Conservation (phyloP, 2,888 invertebrate species). For the Helobdella robusta region DNA sequence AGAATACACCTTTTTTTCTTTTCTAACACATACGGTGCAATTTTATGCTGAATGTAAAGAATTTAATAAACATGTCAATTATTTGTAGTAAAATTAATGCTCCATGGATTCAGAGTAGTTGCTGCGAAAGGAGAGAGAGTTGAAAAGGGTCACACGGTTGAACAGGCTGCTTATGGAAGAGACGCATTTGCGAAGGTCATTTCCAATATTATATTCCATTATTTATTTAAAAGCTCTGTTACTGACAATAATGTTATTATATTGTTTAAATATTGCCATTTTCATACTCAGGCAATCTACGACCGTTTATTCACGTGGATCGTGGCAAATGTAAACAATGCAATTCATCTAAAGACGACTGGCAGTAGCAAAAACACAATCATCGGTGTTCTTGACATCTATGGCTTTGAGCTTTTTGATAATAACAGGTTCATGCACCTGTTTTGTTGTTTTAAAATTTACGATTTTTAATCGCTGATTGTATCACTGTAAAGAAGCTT, state of each 20-base stretch:
- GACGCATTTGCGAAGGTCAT: slow-evolving; percentile 79
- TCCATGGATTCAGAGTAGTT: slow-evolving; percentile 68
- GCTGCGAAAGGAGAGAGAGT: slow-evolving; percentile 85
- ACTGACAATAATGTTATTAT: too few relatives aligned
- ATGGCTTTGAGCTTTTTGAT: slow-evolving; percentile 96
- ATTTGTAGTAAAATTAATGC: too few relatives aligned
- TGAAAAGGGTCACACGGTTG: slow-evolving; percentile 75
- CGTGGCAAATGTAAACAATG: slow-evolving; percentile 81
- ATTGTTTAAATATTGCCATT: background rate
- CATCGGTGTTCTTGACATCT: slow-evolving; percentile 92
- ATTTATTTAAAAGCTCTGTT: too few relatives aligned
- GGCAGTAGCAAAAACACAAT: slow-evolving; percentile 63
- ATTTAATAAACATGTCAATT: too few relatives aligned
- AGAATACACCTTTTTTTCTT: too few relatives aligned
- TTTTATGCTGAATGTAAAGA: too few relatives aligned
- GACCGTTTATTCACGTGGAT: slow-evolving; percentile 89
- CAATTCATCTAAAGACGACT: slow-evolving; percentile 66
- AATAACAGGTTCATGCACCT: slow-evolving; percentile 66
- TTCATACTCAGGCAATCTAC: slow-evolving; percentile 66
- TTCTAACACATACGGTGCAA: too few relatives aligned
- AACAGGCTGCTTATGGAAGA: slow-evolving; percentile 75
- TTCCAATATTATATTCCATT: too few relatives aligned
- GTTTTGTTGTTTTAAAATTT: too few relatives aligned
- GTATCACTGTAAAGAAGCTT: too few relatives aligned
- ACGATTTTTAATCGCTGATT: too few relatives aligned